Evolutionary conservation across 2,888 invertebrate species (phyloP), one percentile per base, ranked within the genome.

Genomic region (Amphipoea lucens): DNA sequence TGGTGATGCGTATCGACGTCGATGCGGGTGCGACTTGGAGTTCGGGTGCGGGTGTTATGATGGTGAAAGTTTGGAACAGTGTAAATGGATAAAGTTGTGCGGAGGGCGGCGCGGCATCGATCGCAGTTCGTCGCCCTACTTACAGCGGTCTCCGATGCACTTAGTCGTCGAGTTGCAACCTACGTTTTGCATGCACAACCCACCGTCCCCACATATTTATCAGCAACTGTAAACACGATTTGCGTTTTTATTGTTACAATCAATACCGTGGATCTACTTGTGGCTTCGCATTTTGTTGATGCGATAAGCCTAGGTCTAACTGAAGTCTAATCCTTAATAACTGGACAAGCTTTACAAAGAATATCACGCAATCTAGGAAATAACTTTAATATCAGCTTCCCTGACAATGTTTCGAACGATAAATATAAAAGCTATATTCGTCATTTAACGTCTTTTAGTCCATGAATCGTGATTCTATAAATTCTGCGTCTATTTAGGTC

Each of bases 41-140:
- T 83, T 86, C 86, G 84, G 89, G 86, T 90, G 90, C 90, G 91
- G 90, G 91, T 94, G 94, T 94, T 95, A 93, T 95, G 94, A 95
- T 95, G 94, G 95, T 92, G 92, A 94, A 96, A 95, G 95, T 96
- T 96, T 94, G 94, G 94, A 92, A 92, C 94, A 92, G 93, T 96
- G 95, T 94, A 95, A 96, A 96, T 95, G 96, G 95, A 95, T 96
- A 95, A 96, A 96, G 95, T 96, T 96, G 95, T 94, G 90, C 93
- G 90, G 96, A 95, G 95, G 95, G 95, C 94, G 94, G 94, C 90
- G 91, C 93, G 92, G 90, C 95, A 96, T 96, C 96, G 96, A 96
- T 96, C 96, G 96, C 94, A 96, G 96, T 96, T 96, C 96, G 96
- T 96, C 96, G 96, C 93, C 96, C 96, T 96, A 96, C 96, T 96